These are phyloP conservation scores for Ciconia boyciana DNA, from an alignment of 2,113 vertebrate genomes.

Conservation along the genomic window DNA sequence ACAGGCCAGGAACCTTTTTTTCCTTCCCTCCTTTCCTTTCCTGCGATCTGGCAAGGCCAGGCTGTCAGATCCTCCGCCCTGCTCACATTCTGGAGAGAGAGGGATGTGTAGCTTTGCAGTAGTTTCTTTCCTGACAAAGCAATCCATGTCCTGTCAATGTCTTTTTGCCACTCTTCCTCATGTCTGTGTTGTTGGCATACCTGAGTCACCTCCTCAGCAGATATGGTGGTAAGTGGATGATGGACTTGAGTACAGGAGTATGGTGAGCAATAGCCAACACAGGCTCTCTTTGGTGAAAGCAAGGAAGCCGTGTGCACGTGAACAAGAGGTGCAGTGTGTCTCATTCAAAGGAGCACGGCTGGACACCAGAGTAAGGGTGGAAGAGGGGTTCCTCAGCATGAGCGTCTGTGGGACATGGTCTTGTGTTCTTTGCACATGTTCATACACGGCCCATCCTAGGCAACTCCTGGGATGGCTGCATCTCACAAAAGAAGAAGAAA, in stretches of 20 bases:
- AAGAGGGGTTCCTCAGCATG: neutral
- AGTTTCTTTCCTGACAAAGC: neutral
- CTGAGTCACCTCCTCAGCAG: neutral
- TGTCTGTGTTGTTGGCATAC: neutral
- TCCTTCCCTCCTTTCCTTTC: neutral
- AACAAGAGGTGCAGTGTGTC: neutral
- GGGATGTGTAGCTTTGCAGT: neutral
- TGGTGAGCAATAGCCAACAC: neutral
- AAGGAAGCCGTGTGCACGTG: accelerated
- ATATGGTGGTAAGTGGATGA: neutral
- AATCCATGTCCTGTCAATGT: neutral
- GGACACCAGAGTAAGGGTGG: neutral
- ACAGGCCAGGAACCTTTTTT: neutral
- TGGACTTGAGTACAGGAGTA: neutral
- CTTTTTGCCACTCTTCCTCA: neutral
- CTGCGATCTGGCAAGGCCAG: neutral
- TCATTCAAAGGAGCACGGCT: neutral
- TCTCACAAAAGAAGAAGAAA: neutral
- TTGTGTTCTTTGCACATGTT: neutral
- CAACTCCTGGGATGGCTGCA: neutral
- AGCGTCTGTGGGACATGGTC: neutral
- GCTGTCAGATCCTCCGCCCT: neutral
- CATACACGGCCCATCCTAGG: neutral
- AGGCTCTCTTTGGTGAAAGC: neutral
- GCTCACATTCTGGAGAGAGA: neutral